A percentile compares a stretch with the other conserved stretches of the same genome.
phyloP scores from a whole-genome alignment of 2,888 invertebrate genomes.

The Eubasilissa splendida region DNA sequence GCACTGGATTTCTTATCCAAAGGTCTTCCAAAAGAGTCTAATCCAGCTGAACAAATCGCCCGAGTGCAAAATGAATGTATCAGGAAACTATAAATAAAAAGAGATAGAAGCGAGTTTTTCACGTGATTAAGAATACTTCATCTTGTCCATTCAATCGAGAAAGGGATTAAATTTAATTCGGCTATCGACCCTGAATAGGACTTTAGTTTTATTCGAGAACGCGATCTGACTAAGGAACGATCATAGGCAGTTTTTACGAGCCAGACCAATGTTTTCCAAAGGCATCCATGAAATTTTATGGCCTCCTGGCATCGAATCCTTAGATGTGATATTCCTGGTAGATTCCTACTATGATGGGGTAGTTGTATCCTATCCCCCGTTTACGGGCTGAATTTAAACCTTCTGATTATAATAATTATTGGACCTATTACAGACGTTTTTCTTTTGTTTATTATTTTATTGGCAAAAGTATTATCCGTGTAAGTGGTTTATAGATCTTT shows the following conservation, averaged over 20 bases:
- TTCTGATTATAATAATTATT: conserved; percentile 31
- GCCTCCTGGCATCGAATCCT: conserved; percentile 43
- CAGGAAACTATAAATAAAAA: conserved; percentile 44
- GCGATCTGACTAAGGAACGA: conserved; percentile 49
- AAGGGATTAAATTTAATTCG: conserved; percentile 50
- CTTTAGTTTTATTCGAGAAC: conserved; percentile 48
- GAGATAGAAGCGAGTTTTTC: conserved; percentile 38
- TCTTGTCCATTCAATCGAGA: conserved; percentile 45
- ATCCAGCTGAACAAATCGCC: conserved; percentile 35
- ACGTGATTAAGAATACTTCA: conserved; percentile 48
- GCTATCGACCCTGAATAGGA: conserved; percentile 39
- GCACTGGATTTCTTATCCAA: background rate
- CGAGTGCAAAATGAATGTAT: conserved; percentile 36
- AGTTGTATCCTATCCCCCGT: conserved; percentile 31
- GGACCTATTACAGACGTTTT: background rate
- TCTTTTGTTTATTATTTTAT: no score
- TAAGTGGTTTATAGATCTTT: no score
- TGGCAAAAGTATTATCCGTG: no score
- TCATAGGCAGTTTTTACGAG: conserved; percentile 49
- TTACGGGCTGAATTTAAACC: conserved; percentile 38
- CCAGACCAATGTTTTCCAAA: conserved; percentile 48
- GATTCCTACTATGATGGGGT: conserved; percentile 44
- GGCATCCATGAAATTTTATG: conserved; percentile 52
- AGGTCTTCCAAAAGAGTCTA: conserved; percentile 25
- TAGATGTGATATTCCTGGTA: conserved; percentile 41